These are phyloP conservation scores for Myotis planiceps DNA, from an alignment of 2,797 vertebrate genomes.

Conservation along the genomic window DNA sequence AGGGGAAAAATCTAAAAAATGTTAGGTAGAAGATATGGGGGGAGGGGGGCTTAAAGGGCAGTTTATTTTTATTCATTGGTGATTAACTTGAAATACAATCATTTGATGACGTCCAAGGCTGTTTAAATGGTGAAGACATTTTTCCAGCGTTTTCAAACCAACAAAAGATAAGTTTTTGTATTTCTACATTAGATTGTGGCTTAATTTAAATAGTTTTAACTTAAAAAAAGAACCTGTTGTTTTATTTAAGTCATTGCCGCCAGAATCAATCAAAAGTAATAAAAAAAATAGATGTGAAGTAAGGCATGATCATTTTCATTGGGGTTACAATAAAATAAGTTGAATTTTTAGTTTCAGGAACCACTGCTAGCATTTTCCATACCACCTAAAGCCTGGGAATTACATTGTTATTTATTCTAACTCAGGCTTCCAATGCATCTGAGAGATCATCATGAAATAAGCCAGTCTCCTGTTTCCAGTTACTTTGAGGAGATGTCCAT, in stretches of 20 bases:
- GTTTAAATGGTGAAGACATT: conserved; percentile 50
- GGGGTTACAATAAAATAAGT: neutral
- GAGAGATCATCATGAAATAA: neutral
- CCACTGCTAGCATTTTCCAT: neutral
- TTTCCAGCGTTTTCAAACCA: conserved; percentile 17
- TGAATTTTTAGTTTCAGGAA: neutral
- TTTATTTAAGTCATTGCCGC: neutral
- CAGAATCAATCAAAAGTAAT: conserved; percentile 2
- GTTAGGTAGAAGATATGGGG: neutral
- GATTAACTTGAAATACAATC: conserved; percentile 36
- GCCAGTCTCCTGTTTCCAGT: neutral
- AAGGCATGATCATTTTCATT: neutral
- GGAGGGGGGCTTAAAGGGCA: neutral
- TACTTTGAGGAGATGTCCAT: neutral
- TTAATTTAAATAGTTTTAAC: conserved; percentile 49
- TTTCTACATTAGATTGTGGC: neutral
- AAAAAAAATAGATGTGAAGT: neutral
- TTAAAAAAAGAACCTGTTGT: neutral
- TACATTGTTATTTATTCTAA: neutral
- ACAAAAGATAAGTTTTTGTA: conserved; percentile 15
- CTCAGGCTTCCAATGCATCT: neutral
- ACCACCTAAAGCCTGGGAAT: neutral
- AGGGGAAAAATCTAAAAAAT: neutral
- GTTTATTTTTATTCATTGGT: neutral
- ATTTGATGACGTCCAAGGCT: neutral